These are phyloP conservation scores for Cyprinella venusta DNA, from an alignment of 2,797 vertebrate genomes.

Conservation along the genomic window DNA sequence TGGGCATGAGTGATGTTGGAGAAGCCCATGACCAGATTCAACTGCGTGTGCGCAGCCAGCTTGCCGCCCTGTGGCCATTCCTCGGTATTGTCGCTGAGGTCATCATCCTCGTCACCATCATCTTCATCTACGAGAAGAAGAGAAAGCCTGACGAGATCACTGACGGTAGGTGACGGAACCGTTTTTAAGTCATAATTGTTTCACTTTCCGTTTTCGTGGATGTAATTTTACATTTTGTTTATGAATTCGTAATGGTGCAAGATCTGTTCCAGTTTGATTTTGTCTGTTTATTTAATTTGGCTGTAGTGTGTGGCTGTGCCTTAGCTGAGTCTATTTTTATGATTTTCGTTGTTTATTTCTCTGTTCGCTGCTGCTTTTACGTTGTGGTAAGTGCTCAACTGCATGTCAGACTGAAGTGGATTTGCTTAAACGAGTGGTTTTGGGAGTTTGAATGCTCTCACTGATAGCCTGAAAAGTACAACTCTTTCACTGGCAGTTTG, in stretches of 20 bases:
- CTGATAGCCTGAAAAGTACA: slow-evolving; percentile 68
- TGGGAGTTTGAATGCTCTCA: slow-evolving; percentile 72
- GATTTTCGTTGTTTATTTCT: slow-evolving; percentile 81
- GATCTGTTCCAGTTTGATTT: slow-evolving; percentile 37
- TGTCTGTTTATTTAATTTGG: slow-evolving; percentile 40
- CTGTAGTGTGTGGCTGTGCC: slow-evolving; percentile 47
- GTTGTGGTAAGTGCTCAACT: slow-evolving; percentile 86
- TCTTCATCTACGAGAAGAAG: slow-evolving; percentile 98
- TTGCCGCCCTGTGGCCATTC: slow-evolving; percentile 97
- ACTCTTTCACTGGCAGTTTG: slow-evolving; percentile 82
- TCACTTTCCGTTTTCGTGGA: slow-evolving; percentile 24
- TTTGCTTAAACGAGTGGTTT: slow-evolving; percentile 69
- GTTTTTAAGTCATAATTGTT: background rate
- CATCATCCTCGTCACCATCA: slow-evolving; percentile 91
- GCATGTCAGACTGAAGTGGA: slow-evolving; percentile 85
- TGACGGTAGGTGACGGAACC: slow-evolving; percentile 83
- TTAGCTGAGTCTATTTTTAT: slow-evolving; percentile 71
- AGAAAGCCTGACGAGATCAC: slow-evolving; percentile 92
- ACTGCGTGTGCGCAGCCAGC: slow-evolving; percentile 89
- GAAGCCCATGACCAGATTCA: slow-evolving; percentile 39
- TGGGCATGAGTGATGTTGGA: slow-evolving; percentile 71
- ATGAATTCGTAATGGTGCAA: slow-evolving; percentile 40
- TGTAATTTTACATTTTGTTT: slow-evolving; percentile 40
- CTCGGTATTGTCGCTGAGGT: slow-evolving; percentile 96
- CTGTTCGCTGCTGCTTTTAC: slow-evolving; percentile 86